These are phyloP conservation scores for Misgurnus anguillicaudatus DNA, from an alignment of 2,113 vertebrate genomes.

Conservation along the genomic window DNA sequence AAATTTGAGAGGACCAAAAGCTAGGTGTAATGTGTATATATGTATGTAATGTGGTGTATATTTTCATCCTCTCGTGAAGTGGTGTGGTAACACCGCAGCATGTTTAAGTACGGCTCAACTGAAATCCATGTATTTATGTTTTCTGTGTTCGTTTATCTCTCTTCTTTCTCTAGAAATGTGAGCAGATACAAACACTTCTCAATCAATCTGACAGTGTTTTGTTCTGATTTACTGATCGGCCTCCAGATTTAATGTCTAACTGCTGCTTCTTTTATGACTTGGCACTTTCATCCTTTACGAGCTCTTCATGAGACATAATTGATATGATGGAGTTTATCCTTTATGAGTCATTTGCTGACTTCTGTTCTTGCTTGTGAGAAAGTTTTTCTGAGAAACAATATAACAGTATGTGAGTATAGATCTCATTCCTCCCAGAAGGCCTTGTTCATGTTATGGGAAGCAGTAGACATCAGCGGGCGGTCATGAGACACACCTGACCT, in stretches of 20 bases:
- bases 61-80: too few species aligned
- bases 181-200: too few species aligned
- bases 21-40: too few species aligned
- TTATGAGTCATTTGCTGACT: background rate
- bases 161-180: too few species aligned
- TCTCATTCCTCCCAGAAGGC: constrained; percentile 17
- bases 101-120: too few species aligned
- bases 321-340: background rate
- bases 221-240: background rate
- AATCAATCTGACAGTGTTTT: too few species aligned
- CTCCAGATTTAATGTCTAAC: background rate
- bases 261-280: background rate
- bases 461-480: constrained; percentile 40
- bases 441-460: constrained; percentile 60
- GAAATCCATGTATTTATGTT: too few species aligned
- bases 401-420: background rate
- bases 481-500: constrained; percentile 63
- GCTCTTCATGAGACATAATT: background rate
- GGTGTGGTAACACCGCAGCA: too few species aligned
- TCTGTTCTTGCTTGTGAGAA: background rate
- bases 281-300: background rate
- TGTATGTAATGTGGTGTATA: too few species aligned
- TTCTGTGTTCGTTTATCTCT: too few species aligned
- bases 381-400: background rate
- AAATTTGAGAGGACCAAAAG: too few species aligned